Percentiles rank a stretch among this genome's conserved stretches.
These are phyloP conservation scores for Gnathonemus echidnorhynchus DNA, from an alignment of 2,113 vertebrate genomes.

Conservation along the genomic window DNA sequence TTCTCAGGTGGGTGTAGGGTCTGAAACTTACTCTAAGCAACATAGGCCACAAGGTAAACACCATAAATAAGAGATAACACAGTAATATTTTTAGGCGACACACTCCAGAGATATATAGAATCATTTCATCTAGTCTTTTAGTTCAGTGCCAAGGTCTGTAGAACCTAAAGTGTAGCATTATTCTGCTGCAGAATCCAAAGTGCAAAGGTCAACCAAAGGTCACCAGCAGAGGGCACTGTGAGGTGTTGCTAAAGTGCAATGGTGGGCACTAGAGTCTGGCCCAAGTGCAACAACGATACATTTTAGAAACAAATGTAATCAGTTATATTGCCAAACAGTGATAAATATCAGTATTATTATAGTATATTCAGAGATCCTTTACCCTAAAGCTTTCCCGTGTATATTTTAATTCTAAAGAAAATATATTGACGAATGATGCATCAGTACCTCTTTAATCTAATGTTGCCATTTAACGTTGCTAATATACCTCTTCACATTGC, in stretches of 20 bases:
- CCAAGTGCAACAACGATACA: not conserved
- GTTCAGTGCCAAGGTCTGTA: not conserved
- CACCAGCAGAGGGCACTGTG: not conserved
- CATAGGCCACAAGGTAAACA: not conserved
- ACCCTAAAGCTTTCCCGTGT: not conserved
- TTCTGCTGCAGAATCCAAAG: not conserved
- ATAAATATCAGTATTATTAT: not conserved
- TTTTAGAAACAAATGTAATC: not conserved
- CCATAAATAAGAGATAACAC: not conserved
- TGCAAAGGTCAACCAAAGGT: not conserved
- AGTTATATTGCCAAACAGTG: not conserved
- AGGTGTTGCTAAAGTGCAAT: not conserved
- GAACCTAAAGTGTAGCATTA: not conserved
- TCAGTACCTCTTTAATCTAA: slow-evolving; percentile 8
- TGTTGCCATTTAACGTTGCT: slow-evolving; percentile 19
- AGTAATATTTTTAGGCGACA: not conserved
- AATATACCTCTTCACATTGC: slow-evolving; percentile 19
- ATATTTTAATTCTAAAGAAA: slow-evolving; percentile 8
- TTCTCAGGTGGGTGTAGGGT: not conserved
- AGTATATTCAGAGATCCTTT: not conserved
- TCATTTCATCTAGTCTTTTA: not conserved
- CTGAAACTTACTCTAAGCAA: not conserved
- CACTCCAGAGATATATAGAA: not conserved
- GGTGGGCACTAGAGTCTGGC: slow-evolving; percentile 8
- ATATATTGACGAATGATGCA: not conserved